These are phyloP conservation scores for Menura novaehollandiae DNA, from an alignment of 2,113 vertebrate genomes.

Conservation along the genomic window DNA sequence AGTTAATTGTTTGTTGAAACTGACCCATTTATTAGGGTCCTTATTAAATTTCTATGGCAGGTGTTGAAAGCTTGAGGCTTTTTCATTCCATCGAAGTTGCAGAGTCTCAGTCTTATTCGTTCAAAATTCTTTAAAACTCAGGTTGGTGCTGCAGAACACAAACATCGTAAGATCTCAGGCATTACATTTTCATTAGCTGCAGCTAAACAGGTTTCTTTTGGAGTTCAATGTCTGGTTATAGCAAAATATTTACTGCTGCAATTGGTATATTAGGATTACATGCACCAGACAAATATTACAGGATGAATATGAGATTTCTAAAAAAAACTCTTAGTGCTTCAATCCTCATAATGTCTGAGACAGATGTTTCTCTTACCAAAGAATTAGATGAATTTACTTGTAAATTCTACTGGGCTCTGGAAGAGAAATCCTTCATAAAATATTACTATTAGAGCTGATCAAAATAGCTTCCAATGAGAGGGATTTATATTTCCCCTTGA, in stretches of 20 bases:
- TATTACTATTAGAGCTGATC: conserved; percentile 29
- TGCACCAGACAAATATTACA: not conserved
- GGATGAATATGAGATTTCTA: not conserved
- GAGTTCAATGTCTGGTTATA: not conserved
- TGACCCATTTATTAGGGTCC: conserved; percentile 42
- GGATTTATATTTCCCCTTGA: conserved; percentile 24
- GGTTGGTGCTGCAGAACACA: not conserved
- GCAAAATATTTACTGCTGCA: conserved; percentile 1
- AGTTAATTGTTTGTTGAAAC: conserved; percentile 64
- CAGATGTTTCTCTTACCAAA: conserved; percentile 41
- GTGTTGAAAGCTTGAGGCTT: conserved; percentile 52
- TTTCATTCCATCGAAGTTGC: conserved; percentile 38
- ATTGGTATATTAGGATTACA: not conserved
- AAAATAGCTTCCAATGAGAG: conserved; percentile 35
- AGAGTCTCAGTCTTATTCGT: not conserved
- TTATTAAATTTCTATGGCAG: conserved; percentile 60
- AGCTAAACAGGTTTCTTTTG: conserved; percentile 3
- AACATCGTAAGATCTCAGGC: not conserved
- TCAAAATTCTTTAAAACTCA: not conserved
- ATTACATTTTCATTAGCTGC: conserved; percentile 27
- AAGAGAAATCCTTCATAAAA: conserved; percentile 39
- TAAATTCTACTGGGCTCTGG: not conserved
- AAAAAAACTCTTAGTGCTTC: not conserved
- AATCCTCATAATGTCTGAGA: not conserved
- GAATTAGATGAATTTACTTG: conserved; percentile 18